These are phyloP conservation scores for Psittacula cyanocephala DNA, from an alignment of 2,113 vertebrate genomes.

Conservation along the genomic window DNA sequence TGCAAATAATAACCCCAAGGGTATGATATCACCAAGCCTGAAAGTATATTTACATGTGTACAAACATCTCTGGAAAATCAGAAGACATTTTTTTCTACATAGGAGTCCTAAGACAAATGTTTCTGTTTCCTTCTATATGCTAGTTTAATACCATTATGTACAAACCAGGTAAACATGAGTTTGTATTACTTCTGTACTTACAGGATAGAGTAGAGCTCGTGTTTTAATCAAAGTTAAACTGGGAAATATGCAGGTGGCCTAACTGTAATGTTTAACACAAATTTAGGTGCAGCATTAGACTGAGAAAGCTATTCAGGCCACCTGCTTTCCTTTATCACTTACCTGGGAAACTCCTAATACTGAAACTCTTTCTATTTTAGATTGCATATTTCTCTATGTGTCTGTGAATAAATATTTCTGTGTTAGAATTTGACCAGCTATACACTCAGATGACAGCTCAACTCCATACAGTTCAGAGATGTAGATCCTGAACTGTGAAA, in stretches of 20 bases:
- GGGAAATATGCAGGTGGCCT: not conserved
- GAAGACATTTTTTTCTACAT: not conserved
- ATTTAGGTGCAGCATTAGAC: not conserved
- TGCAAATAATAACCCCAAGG: not conserved
- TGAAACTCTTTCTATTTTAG: not conserved
- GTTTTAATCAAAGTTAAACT: not conserved
- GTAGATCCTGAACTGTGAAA: not conserved
- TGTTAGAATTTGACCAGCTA: not conserved
- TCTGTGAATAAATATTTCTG: not conserved
- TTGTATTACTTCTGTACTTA: not conserved
- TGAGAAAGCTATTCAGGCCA: not conserved
- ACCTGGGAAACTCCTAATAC: not conserved
- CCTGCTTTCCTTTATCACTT: not conserved
- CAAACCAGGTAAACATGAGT: not conserved
- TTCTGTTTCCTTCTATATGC: not conserved
- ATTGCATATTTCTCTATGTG: not conserved
- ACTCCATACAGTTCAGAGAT: not conserved
- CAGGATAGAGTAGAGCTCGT: not conserved
- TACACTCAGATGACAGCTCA: not conserved
- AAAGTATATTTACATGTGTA: not conserved
- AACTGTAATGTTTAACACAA: not conserved
- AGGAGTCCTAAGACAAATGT: not conserved
- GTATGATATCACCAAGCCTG: not conserved
- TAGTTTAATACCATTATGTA: not conserved
- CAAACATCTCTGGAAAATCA: not conserved